Evolutionary conservation across 2,797 vertebrate species (phyloP).

Genomic region (Chaenodraco wilsoni): DNA sequence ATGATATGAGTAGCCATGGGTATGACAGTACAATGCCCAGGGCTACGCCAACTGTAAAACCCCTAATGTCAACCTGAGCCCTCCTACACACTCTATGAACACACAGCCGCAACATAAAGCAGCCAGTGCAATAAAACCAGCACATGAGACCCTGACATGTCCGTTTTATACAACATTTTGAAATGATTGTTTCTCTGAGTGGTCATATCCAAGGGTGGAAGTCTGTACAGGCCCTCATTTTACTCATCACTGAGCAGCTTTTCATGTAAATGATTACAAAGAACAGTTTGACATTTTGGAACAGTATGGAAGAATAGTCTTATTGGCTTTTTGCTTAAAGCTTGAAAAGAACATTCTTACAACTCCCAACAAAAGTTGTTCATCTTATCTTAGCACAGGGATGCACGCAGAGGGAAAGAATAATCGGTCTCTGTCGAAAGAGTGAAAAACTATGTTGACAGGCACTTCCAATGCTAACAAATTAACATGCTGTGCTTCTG

Average conservation of each 20-base stretch:
- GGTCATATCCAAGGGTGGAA: slow-evolving; percentile 13
- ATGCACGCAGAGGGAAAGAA: not conserved
- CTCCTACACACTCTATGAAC: slow-evolving; percentile 42
- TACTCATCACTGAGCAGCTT: slow-evolving; percentile 17
- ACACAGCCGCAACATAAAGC: slow-evolving; percentile 37
- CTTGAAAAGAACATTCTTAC: not conserved
- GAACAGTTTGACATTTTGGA: slow-evolving; percentile 1
- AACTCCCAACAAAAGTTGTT: too few species aligned
- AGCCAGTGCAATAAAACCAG: slow-evolving; percentile 17
- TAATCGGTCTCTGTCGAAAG: too few species aligned
- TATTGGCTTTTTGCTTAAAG: not conserved
- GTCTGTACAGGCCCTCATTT: not conserved
- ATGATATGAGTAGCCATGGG: slow-evolving; percentile 64
- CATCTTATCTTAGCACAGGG: too few species aligned
- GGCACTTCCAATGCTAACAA: not conserved
- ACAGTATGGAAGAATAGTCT: not conserved
- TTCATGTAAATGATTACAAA: slow-evolving; percentile 24
- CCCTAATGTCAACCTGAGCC: slow-evolving; percentile 46
- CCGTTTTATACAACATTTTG: slow-evolving; percentile 14
- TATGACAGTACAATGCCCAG: slow-evolving; percentile 61
- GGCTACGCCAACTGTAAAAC: slow-evolving; percentile 47
- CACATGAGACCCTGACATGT: slow-evolving; percentile 22
- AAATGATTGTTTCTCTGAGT: slow-evolving; percentile 36
- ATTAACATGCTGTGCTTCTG: not conserved
- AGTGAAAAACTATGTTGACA: not conserved